Conservation (phyloP, 1,140 invertebrate genomes). For the Conopomorpha cramerella region DNA sequence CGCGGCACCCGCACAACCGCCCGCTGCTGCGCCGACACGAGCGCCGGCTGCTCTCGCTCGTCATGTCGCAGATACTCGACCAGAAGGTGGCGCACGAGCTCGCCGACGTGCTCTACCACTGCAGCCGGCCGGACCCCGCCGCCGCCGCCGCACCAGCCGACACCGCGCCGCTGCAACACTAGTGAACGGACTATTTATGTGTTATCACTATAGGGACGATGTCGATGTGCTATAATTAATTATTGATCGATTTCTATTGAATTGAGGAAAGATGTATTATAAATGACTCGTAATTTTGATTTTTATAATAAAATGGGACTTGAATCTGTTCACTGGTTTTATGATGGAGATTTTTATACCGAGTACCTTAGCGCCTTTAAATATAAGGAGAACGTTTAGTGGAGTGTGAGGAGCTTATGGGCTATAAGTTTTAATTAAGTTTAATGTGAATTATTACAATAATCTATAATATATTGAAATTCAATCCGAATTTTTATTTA, state of each 20-base stretch:
- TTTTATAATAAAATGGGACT: conserved; percentile 62
- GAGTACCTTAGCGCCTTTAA: conserved; percentile 56
- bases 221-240: conserved; percentile 49
- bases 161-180: neutral
- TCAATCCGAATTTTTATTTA: conserved; percentile 56
- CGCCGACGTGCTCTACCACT: conserved; percentile 88
- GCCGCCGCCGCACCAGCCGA: conserved; percentile 7
- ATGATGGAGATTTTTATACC: conserved; percentile 57
- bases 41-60: conserved; percentile 86
- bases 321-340: conserved; percentile 60
- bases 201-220: conserved; percentile 45
- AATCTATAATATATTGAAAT: conserved; percentile 62
- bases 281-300: conserved; percentile 61
- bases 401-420: conserved; percentile 50
- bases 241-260: conserved; percentile 53
- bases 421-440: conserved; percentile 57
- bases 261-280: conserved; percentile 58
- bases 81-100: conserved; percentile 92
- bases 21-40: conserved; percentile 90
- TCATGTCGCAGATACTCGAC: conserved; percentile 97
- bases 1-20: conserved; percentile 90
- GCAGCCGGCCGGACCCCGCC: conserved; percentile 55
- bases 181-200: conserved; percentile 34
- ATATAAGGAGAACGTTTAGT: conserved; percentile 36
- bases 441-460: conserved; percentile 61